A percentile compares a stretch with the other conserved stretches of the same genome.
Conservation (phyloP, 2,113 vertebrate genomes). For the Clarias batrachus region DNA sequence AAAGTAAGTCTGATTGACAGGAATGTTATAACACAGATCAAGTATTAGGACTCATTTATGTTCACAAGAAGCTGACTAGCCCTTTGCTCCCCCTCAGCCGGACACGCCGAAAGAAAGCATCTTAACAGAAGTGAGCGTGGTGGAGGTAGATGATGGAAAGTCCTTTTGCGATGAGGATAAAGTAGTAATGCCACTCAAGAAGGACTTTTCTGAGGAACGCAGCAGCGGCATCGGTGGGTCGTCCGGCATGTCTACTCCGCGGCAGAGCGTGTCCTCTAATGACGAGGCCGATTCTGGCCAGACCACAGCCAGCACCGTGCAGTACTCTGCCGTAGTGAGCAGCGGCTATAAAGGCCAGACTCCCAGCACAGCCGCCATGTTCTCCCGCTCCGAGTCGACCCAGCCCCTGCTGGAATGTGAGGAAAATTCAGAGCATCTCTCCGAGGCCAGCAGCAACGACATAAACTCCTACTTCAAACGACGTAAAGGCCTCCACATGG, state of each 20-base stretch:
- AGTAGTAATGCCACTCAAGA: slow-evolving; percentile 81
- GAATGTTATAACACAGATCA: background rate
- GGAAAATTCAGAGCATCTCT: slow-evolving; percentile 74
- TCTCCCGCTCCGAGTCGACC: slow-evolving; percentile 91
- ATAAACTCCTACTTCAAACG: slow-evolving; percentile 69
- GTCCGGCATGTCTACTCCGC: slow-evolving; percentile 93
- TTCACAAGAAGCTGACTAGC: background rate
- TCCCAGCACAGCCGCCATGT: slow-evolving; percentile 69
- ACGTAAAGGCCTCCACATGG: slow-evolving; percentile 64
- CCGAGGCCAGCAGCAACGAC: slow-evolving; percentile 64
- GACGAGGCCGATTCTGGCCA: slow-evolving; percentile 87
- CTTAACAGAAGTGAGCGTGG: slow-evolving; percentile 85
- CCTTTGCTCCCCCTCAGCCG: slow-evolving; percentile 68
- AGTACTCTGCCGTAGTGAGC: slow-evolving; percentile 92
- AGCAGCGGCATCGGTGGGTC: slow-evolving; percentile 97
- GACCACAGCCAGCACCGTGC: slow-evolving; percentile 88
- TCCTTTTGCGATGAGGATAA: slow-evolving; percentile 85
- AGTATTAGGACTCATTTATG: background rate
- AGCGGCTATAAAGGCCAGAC: slow-evolving; percentile 90
- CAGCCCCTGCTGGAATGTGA: slow-evolving; percentile 91
- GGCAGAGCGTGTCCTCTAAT: slow-evolving; percentile 90
- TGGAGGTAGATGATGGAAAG: slow-evolving; percentile 84
- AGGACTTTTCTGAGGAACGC: slow-evolving; percentile 89
- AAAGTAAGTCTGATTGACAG: background rate
- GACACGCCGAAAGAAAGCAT: slow-evolving; percentile 82